Conservation (phyloP, 2,113 vertebrate genomes). For the Oncorhynchus keta region DNA sequence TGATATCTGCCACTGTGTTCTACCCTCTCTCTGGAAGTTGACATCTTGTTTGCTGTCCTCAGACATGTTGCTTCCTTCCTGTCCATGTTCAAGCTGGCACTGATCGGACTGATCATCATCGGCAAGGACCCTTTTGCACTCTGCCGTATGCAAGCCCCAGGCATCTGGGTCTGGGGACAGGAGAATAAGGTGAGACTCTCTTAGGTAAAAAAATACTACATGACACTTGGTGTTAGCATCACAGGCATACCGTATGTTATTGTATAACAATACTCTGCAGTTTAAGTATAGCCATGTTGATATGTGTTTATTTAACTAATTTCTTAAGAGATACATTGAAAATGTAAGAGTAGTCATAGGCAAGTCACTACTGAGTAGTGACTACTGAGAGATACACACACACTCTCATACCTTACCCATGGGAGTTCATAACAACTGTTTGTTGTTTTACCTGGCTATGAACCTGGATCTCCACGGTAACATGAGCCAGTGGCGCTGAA, state of each 20-base stretch:
- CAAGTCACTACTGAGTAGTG: neutral
- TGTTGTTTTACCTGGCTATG: neutral
- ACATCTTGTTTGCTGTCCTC: constrained; percentile 47
- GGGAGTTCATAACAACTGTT: neutral
- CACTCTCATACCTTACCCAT: neutral
- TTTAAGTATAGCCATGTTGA: too few relatives aligned
- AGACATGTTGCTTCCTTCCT: constrained; percentile 95
- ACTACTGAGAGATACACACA: too few relatives aligned
- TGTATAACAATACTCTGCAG: too few relatives aligned
- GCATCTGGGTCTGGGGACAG: constrained; percentile 96
- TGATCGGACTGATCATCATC: constrained; percentile 95
- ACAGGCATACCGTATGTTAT: too few relatives aligned
- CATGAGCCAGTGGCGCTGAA: too few relatives aligned
- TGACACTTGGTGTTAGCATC: too few relatives aligned
- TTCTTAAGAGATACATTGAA: too few relatives aligned
- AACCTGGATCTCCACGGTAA: neutral
- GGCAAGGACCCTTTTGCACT: constrained; percentile 93
- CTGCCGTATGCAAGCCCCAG: constrained; percentile 91
- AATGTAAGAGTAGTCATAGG: neutral
- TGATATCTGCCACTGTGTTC: neutral
- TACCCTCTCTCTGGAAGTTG: neutral
- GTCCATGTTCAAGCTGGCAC: constrained; percentile 94
- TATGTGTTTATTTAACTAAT: too few relatives aligned
- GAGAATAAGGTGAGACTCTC: constrained; percentile 88
- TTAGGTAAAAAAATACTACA: too few relatives aligned